phyloP scores from a whole-genome alignment of 37 sponge, comb jelly and placozoan species.

The Theonella swinhoei region DNA sequence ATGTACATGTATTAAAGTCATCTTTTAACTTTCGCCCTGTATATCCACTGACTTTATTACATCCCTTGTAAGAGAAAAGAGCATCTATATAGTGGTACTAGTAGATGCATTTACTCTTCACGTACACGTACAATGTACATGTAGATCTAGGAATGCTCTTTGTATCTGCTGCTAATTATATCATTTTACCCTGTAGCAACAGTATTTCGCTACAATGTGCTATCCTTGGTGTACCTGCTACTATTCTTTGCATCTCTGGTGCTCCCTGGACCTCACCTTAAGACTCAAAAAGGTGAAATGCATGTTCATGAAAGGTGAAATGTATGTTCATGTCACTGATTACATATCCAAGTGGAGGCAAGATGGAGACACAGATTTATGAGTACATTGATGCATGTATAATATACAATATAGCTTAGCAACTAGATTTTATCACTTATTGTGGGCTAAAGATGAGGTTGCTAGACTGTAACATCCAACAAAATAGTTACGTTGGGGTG shows the following conservation, averaged over 20 bases:
- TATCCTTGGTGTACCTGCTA: slow-evolving; percentile 71
- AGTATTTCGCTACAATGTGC: slow-evolving; percentile 66
- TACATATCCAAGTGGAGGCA: background rate
- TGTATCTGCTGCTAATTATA: background rate
- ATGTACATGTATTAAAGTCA: background rate
- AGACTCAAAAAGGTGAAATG: slow-evolving; percentile 59
- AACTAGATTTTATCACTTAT: no score
- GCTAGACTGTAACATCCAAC: no score
- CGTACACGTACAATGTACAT: background rate
- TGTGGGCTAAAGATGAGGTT: no score
- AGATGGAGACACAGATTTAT: background rate
- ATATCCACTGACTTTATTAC: background rate
- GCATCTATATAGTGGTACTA: background rate
- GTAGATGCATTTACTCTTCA: background rate
- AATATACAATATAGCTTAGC: no score
- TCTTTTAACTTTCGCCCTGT: background rate
- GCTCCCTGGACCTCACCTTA: slow-evolving; percentile 57
- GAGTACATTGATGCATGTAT: no score
- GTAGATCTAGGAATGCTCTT: background rate
- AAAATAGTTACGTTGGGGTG: no score
- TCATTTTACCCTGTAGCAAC: slow-evolving; percentile 68
- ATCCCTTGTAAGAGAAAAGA: background rate
- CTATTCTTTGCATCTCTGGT: slow-evolving; percentile 44
- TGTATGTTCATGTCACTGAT: background rate
- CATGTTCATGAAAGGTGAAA: background rate